Evolutionary conservation across 2,113 vertebrate genomes (phyloP).

Genomic region (Misgurnus anguillicaudatus): DNA sequence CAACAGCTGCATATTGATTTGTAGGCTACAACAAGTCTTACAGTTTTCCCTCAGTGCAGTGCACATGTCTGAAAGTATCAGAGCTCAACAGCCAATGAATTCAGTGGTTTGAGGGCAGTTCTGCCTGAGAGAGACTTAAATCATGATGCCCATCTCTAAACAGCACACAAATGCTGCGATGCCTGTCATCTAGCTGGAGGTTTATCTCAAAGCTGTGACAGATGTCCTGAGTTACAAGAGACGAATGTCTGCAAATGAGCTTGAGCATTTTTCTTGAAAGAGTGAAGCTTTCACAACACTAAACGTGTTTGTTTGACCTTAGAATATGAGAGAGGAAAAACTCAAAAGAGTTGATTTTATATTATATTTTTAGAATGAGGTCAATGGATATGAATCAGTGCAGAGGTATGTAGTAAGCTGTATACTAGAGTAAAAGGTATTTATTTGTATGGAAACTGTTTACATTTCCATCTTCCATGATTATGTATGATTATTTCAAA

Average conservation of each 20-base stretch:
- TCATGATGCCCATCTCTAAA: conserved; percentile 36
- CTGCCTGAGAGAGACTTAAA: conserved; percentile 36
- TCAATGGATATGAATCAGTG: no score
- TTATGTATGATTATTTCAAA: no score
- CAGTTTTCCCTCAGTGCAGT: neutral
- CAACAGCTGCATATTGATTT: neutral
- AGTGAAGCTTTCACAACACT: conserved; percentile 7
- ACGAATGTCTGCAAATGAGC: conserved; percentile 22
- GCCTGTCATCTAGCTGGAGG: conserved; percentile 46
- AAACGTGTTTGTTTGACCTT: conserved; percentile 5
- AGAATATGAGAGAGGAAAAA: neutral
- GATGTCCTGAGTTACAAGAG: conserved; percentile 48
- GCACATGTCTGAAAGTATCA: conserved; percentile 12
- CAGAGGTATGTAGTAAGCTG: no score
- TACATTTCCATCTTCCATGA: no score
- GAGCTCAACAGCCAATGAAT: neutral
- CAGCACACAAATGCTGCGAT: neutral
- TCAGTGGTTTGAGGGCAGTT: conserved; percentile 18
- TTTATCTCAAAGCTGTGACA: conserved; percentile 47
- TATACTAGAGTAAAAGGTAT: no score
- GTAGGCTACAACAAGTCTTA: neutral
- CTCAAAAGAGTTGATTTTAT: no score
- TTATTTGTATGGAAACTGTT: no score
- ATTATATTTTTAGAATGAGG: no score
- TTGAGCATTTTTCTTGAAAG: neutral